phyloP scores from a whole-genome alignment of 2,888 invertebrate genomes.

The Panzeria rudis region DNA sequence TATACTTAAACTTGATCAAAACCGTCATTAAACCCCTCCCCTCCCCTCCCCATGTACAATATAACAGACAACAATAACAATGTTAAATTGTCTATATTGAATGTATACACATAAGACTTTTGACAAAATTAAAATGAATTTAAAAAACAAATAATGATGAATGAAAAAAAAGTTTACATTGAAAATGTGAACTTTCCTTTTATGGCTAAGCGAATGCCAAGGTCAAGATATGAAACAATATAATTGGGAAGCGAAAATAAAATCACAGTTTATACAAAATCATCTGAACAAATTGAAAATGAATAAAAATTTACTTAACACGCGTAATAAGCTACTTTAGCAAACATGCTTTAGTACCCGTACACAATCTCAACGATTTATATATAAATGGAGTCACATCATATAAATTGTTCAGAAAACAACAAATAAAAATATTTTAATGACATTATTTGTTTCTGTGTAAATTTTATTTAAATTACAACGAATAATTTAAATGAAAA shows the following conservation, averaged over 20 bases:
- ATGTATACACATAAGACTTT: neutral
- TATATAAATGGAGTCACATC: neutral
- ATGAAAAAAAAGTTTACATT: constrained; percentile 48
- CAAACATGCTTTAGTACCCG: neutral
- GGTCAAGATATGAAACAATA: constrained; percentile 43
- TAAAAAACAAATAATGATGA: constrained; percentile 29
- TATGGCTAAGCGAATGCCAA: constrained; percentile 69
- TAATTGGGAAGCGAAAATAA: neutral
- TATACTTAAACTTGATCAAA: constrained; percentile 47
- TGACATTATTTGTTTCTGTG: constrained; percentile 1
- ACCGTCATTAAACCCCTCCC: constrained; percentile 23
- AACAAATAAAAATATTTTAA: neutral
- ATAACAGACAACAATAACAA: neutral
- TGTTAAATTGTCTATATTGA: neutral
- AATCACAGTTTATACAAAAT: neutral
- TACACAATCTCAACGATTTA: neutral
- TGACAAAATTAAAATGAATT: constrained; percentile 9
- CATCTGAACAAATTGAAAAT: neutral
- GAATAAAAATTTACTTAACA: neutral
- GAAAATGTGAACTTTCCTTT: constrained; percentile 70
- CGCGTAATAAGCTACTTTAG: neutral
- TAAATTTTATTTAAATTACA: constrained; percentile 19
- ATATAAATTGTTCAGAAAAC: neutral
- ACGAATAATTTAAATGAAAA: neutral
- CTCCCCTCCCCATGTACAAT: constrained; percentile 10